Base-by-base conservation (phyloP, 2,797 vertebrate species). In the Sparidentex hasta region DNA sequence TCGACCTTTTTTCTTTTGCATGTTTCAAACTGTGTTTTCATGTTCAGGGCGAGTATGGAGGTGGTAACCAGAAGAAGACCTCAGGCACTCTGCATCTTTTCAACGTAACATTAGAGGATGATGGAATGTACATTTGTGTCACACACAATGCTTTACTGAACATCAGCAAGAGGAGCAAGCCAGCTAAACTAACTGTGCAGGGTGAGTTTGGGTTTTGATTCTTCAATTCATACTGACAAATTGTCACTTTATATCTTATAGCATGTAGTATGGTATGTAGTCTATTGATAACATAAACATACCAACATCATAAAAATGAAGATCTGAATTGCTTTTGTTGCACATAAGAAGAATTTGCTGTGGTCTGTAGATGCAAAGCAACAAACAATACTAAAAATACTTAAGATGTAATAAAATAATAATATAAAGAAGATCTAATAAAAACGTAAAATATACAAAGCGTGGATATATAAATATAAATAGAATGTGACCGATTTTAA, bases 1-100 rank as follows among this genome's bases (percentile, higher is more conserved):
- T 1, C 7, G 8, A 29, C 5, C 3, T 56, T 29, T 29, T 4
- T 54, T 44, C 55, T 16, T 6, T 1, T n/a, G 0, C 12, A 43
- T 20, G 20, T 18, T 50, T 65, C 27, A 11, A 50, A 17, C n/a
- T 65, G 23, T 80, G 41, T 80, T 80, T 74, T 74, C 41, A n/a
- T 81, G 21, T 81, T 76, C 74, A 96, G 96, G 96, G 94, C 46
- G 94, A 93, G 38, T 96, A 94, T 75, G 95, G 95, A 70, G 95
- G 95, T 1, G 95, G 95, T 4, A 88, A 81, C 50, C 90, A 95
- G 74, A 94, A 66, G 85, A 96, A 96, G 88, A 96, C 90, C 0
- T 94, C 95, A 48, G 90, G 93, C 55, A 95, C 94, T 2, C 87
- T 96, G 61, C 93, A 91, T 76, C 82, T 96, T 48, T 68, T 84